Evolutionary conservation across 2,888 invertebrate species (phyloP).

Genomic region (Eupithecia tripunctaria): DNA sequence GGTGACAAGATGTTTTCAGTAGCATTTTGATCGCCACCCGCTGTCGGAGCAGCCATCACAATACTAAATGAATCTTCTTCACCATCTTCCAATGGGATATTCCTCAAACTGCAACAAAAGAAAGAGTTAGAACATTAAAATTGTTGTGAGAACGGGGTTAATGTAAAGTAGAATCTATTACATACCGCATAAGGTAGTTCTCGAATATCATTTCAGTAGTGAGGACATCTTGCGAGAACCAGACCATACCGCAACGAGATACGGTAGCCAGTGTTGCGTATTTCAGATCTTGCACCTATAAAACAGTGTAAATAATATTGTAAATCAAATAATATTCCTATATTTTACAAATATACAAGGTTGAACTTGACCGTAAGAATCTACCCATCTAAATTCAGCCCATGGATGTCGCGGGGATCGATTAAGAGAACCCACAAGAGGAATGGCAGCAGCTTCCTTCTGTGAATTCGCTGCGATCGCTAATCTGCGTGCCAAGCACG

Average conservation of each 20-base stretch:
- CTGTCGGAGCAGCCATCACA: constrained; percentile 84
- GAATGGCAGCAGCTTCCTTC: neutral
- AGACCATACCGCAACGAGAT: constrained; percentile 99
- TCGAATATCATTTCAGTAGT: constrained; percentile 99
- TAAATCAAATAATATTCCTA: neutral
- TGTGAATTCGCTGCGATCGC: neutral
- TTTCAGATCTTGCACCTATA: constrained; percentile 94
- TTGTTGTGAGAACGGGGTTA: neutral
- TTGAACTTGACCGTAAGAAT: neutral
- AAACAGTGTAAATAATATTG: constrained; percentile 14
- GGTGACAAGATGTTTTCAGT: constrained; percentile 93
- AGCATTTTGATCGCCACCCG: constrained; percentile 84
- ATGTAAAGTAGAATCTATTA: constrained; percentile 17
- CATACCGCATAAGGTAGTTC: constrained; percentile 91
- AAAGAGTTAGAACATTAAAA: neutral
- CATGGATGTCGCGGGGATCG: neutral
- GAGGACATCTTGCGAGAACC: constrained; percentile 99
- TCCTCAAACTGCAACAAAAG: constrained; percentile 85
- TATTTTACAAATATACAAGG: neutral
- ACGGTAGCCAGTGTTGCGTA: constrained; percentile 99
- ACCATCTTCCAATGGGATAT: constrained; percentile 94
- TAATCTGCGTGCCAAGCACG: neutral
- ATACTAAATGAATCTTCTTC: constrained; percentile 90
- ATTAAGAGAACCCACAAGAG: neutral
- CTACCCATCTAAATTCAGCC: neutral